A percentile compares a stretch with the other conserved stretches of the same genome.
phyloP scores from a whole-genome alignment of 1,140 invertebrate species.

The Kradibia gibbosae region DNA sequence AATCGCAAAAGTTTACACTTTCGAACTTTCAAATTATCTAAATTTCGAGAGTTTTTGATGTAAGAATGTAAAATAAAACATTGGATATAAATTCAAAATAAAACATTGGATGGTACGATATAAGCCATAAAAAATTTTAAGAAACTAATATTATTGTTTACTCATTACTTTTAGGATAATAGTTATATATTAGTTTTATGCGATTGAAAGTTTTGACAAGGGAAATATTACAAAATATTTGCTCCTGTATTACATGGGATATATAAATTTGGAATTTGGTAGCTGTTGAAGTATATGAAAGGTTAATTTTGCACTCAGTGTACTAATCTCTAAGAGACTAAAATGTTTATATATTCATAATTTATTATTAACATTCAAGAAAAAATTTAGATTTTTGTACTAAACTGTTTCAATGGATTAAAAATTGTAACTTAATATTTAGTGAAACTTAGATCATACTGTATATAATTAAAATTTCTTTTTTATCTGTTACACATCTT shows the following conservation, averaged over 20 bases:
- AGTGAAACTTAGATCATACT: too few species aligned
- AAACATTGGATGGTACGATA: background rate
- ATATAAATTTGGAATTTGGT: background rate
- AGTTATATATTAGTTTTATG: background rate
- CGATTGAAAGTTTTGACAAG: background rate
- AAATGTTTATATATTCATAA: background rate
- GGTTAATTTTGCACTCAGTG: background rate
- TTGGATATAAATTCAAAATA: conserved; percentile 18
- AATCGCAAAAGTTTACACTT: conserved; percentile 61
- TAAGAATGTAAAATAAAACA: conserved; percentile 11
- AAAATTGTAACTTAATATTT: too few species aligned
- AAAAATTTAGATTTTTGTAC: background rate
- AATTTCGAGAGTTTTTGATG: conserved; percentile 58
- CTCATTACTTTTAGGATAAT: background rate
- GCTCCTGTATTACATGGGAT: background rate
- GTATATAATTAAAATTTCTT: too few species aligned
- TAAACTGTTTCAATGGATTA: background rate
- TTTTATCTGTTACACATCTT: too few species aligned
- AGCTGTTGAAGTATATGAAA: background rate
- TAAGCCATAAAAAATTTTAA: background rate
- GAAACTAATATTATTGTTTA: conserved; percentile 39
- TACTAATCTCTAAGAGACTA: background rate
- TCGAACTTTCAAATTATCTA: conserved; percentile 65
- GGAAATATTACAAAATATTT: background rate
- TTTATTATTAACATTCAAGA: background rate